phyloP scores from a whole-genome alignment of 2,797 vertebrate genomes.

The Gephyroberyx darwinii region DNA sequence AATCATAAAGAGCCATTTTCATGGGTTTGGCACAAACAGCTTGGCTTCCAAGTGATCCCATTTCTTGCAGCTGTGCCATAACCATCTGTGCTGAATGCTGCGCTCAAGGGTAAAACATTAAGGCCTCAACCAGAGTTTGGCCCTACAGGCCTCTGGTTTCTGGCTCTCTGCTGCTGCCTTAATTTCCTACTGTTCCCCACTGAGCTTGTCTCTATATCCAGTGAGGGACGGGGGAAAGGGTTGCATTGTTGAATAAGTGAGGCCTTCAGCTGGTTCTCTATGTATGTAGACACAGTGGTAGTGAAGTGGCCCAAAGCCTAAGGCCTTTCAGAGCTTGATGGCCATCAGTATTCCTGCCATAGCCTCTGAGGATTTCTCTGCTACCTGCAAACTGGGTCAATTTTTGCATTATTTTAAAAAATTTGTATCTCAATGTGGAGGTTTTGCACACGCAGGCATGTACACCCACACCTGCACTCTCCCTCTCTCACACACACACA shows the following conservation, averaged over 20 bases:
- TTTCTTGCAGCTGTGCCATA: conserved; percentile 71
- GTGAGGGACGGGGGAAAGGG: conserved; percentile 34
- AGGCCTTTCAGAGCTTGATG: conserved; percentile 76
- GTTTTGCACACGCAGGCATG: conserved; percentile 67
- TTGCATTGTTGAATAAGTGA: conserved; percentile 43
- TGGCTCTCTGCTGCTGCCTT: conserved; percentile 51
- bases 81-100: conserved; percentile 68
- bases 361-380: conserved; percentile 77
- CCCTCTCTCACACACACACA: not conserved
- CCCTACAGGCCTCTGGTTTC: conserved; percentile 60
- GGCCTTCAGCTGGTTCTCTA: conserved; percentile 52
- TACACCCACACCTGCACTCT: conserved; percentile 64
- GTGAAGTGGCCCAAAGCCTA: conserved; percentile 63
- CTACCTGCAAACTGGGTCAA: conserved; percentile 85
- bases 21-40: conserved; percentile 65
- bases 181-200: conserved; percentile 54
- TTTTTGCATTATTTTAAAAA: conserved; percentile 84
- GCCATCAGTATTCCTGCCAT: conserved; percentile 75
- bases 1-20: conserved; percentile 71
- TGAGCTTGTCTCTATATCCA: conserved; percentile 47
- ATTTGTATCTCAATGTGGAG: conserved; percentile 71
- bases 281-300: conserved; percentile 45
- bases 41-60: conserved; percentile 64
- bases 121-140: conserved; percentile 55
- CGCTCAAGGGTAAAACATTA: conserved; percentile 67